phyloP scores from a whole-genome alignment of 92 coral and sea anemone genomes.

The Palythoa caribaeorum region DNA sequence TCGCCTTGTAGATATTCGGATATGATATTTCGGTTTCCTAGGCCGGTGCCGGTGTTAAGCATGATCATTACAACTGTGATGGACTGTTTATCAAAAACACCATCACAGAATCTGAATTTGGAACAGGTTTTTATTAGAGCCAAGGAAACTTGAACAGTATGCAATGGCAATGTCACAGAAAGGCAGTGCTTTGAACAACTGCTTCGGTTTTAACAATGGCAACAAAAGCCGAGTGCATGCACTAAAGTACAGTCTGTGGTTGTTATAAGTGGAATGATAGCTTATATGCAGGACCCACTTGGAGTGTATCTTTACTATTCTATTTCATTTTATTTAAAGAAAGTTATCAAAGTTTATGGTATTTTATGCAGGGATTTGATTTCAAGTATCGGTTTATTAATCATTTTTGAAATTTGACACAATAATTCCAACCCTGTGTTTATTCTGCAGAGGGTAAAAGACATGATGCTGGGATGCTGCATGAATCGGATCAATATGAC shows the following conservation, averaged over 20 bases:
- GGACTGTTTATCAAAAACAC: neutral
- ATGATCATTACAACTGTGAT: constrained; percentile 6
- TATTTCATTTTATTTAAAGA: neutral
- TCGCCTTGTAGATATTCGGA: neutral
- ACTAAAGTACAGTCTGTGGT: constrained; percentile 6
- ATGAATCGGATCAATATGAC: neutral
- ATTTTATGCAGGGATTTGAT: no score
- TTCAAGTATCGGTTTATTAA: no score
- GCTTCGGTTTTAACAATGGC: neutral
- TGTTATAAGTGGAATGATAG: constrained; percentile 6
- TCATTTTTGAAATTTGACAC: no score
- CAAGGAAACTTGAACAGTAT: constrained; percentile 30
- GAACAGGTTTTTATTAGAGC: constrained; percentile 21
- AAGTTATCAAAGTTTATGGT: neutral
- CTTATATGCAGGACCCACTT: neutral
- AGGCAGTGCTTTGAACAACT: neutral
- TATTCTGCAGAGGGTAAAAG: neutral
- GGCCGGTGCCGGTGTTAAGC: neutral
- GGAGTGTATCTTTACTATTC: neutral
- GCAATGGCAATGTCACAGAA: constrained; percentile 18
- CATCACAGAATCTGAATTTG: neutral
- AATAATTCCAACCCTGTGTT: no score
- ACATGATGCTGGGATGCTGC: constrained; percentile 9
- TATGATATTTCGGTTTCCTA: constrained; percentile 3
- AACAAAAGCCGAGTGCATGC: neutral